phyloP scores from a whole-genome alignment of 2,888 invertebrate genomes.

The Myathropa florea region DNA sequence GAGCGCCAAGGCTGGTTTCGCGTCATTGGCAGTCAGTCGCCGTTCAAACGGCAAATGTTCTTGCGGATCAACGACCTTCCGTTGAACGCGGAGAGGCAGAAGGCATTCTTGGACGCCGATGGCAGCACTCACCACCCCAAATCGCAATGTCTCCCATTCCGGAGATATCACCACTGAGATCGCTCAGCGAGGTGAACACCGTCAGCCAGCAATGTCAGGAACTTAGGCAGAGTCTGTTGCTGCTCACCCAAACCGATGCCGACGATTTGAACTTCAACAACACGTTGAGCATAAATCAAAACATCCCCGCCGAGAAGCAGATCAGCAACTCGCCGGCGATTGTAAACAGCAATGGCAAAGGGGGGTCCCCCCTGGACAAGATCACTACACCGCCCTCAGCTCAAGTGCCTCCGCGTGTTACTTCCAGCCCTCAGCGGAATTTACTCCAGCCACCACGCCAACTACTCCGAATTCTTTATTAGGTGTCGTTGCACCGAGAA shows the following conservation, averaged over 20 bases:
- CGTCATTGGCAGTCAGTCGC: slow-evolving; percentile 90
- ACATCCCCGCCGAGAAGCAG: slow-evolving; percentile 80
- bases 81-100: slow-evolving; percentile 93
- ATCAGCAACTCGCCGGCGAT: slow-evolving; percentile 24
- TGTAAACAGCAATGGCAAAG: slow-evolving; percentile 65
- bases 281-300: slow-evolving; percentile 82
- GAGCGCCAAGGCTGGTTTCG: slow-evolving; percentile 97
- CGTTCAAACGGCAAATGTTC: slow-evolving; percentile 97
- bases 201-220: slow-evolving; percentile 89
- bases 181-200: slow-evolving; percentile 81
- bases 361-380: slow-evolving; percentile 52
- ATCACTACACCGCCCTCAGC: slow-evolving; percentile 76
- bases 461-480: slow-evolving; percentile 85
- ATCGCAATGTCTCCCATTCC: slow-evolving; percentile 87
- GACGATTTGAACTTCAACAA: slow-evolving; percentile 83
- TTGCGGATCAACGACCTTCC: slow-evolving; percentile 96
- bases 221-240: slow-evolving; percentile 86
- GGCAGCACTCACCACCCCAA: slow-evolving; percentile 76
- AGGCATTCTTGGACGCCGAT: slow-evolving; percentile 80
- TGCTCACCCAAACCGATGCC: slow-evolving; percentile 82
- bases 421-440: slow-evolving; percentile 84
- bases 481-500: slow-evolving; percentile 74
- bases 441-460: slow-evolving; percentile 81
- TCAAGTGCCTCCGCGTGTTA: slow-evolving; percentile 85
- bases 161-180: slow-evolving; percentile 85